Percentiles rank a stretch among this genome's conserved stretches.
phyloP scores from a whole-genome alignment of 2,888 invertebrate species.

The Eupithecia inturbata region DNA sequence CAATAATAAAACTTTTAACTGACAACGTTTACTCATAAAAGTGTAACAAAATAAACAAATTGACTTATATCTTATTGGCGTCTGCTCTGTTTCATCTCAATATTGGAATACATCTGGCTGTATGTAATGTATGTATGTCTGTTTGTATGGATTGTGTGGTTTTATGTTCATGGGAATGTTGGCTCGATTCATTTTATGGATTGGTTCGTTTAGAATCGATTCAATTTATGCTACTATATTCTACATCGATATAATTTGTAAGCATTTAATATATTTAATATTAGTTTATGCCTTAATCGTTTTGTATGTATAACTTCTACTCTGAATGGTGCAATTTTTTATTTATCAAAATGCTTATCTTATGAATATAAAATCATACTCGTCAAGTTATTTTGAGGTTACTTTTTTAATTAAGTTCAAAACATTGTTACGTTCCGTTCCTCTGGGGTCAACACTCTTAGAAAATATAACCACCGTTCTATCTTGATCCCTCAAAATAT shows the following conservation, averaged over 20 bases:
- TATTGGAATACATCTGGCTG: conserved; percentile 58
- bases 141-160: conserved; percentile 35
- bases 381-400: not conserved
- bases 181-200: conserved; percentile 41
- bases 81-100: conserved; percentile 71
- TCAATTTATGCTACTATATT: conserved; percentile 2
- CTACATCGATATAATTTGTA: conserved; percentile 2
- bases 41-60: conserved; percentile 69
- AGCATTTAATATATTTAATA: not conserved
- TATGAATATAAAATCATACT: not conserved
- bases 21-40: conserved; percentile 72
- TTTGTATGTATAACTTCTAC: not conserved
- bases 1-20: conserved; percentile 50
- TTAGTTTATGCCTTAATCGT: not conserved
- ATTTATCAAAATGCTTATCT: not conserved
- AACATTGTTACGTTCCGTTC: conserved; percentile 62
- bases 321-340: not conserved
- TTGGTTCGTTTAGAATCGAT: conserved; percentile 18
- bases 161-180: conserved; percentile 44
- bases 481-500: conserved; percentile 54
- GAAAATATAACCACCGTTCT: conserved; percentile 61
- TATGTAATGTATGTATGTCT: conserved; percentile 16
- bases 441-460: conserved; percentile 78
- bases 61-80: conserved; percentile 58
- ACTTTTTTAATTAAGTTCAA: conserved; percentile 77